Base-by-base conservation (phyloP, 2,113 vertebrate species). In the Drymodes brunneopygia region DNA sequence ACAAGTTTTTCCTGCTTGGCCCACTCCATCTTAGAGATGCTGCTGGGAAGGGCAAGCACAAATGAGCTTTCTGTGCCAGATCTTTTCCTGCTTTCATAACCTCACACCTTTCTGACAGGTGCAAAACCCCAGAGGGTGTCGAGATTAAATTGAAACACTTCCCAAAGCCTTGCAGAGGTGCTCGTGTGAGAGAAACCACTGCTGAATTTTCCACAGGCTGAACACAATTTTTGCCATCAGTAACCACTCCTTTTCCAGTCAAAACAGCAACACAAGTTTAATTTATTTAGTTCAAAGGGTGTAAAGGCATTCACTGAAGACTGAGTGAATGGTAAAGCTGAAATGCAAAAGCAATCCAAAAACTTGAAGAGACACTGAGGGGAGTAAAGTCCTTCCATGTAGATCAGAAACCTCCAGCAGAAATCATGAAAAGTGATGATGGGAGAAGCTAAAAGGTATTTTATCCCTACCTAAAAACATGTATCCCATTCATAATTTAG, bases 31-130 rank as follows among this genome's bases (percentile, higher is more conserved):
- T 50, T 28, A 58, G 35, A 88, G 57, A 40, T 83, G 47, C 42
- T 81, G 42, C 47, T 73, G 48, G 54, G 91, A 75, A 95, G 67
- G 58, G 6, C 38, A 57, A 88, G 56, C 38, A 50, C 29, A 35
- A 88, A 89, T 48, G 47, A 77, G 33, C 45, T 86, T 88, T 80
- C 74, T 94, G 69, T 75, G 73, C 40, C 71, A 27, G 17, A 74
- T 81, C 56, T 88, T 92, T 60, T 64, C 53, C 56, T 95, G 29
- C 72, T 96, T 96, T 97, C 93, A 95, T 94, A 96, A 94, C 77
- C 83, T 88, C 78, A 86, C 95, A 70, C 93, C 88, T 96, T 90
- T 57, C 64, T 22, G 18, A 84, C 73, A 96, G 83, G 53, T 94
- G 94, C 42, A 90, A 94, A 92, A 56, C 66, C 78, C 84, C 54